These are phyloP conservation scores for Acanthornis magna DNA, from an alignment of 2,797 vertebrate species.

Conservation along the genomic window DNA sequence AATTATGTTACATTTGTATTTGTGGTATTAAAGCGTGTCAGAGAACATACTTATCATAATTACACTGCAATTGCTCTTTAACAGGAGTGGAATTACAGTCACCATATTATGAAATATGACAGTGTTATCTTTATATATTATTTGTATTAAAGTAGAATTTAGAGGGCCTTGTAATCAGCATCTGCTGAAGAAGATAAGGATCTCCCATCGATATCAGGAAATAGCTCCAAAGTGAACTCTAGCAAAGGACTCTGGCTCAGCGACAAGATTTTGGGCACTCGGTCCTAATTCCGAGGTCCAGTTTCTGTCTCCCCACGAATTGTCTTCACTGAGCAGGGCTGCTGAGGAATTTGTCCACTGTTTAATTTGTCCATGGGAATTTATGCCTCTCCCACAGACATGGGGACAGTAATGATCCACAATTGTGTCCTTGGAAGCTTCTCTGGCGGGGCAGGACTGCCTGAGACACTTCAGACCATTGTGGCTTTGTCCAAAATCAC, in stretches of 20 bases:
- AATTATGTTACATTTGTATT: slow-evolving; percentile 49
- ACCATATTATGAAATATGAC: slow-evolving; percentile 27
- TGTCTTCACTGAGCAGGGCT: background rate
- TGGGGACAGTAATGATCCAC: background rate
- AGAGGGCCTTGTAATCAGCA: background rate
- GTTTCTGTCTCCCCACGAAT: background rate
- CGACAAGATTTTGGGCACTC: background rate
- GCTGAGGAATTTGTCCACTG: background rate
- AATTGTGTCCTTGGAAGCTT: background rate
- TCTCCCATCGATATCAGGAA: background rate
- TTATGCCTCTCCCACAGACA: background rate
- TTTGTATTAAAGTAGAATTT: background rate
- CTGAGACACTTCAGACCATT: rapidly evolving
- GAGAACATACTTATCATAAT: slow-evolving; percentile 58
- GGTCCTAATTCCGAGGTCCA: background rate
- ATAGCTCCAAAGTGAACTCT: background rate
- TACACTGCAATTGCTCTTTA: slow-evolving; percentile 55
- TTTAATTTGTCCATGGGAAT: background rate
- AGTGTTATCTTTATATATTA: background rate
- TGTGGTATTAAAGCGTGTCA: slow-evolving; percentile 43
- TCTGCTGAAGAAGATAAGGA: background rate
- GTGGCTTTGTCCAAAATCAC: background rate
- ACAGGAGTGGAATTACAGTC: slow-evolving; percentile 47
- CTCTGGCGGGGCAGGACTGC: background rate
- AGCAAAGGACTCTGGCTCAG: background rate